A percentile compares a stretch with the other conserved stretches of the same genome.
Evolutionary conservation across 2,113 vertebrate genomes (phyloP).

Genomic region (Spilogale gracilis): DNA sequence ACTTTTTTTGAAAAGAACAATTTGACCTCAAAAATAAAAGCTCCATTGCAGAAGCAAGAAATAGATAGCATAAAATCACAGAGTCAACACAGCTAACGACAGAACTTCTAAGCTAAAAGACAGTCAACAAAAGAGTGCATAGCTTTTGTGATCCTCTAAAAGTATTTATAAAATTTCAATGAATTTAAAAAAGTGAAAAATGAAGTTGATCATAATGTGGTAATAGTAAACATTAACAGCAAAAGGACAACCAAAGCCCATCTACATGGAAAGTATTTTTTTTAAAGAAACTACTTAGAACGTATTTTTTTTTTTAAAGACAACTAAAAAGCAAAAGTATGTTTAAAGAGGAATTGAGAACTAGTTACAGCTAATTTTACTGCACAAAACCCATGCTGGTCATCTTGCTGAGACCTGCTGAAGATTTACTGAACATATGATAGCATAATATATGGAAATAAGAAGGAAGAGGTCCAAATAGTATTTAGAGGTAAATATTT

Average conservation of each 20-base stretch:
- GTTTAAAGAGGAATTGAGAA: not conserved
- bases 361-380: not conserved
- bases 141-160: not conserved
- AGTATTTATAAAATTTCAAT: not conserved
- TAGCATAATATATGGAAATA: not conserved
- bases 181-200: not conserved
- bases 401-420: not conserved
- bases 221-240: not conserved
- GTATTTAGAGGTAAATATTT: not conserved
- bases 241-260: not conserved
- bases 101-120: conserved; percentile 25
- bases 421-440: not conserved
- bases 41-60: conserved; percentile 29
- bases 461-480: not conserved
- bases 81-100: conserved; percentile 20
- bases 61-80: conserved; percentile 2
- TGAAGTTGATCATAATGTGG: not conserved
- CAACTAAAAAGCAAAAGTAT: not conserved
- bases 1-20: conserved; percentile 40
- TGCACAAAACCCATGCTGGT: not conserved
- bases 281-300: not conserved
- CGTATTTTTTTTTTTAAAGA: too few relatives aligned
- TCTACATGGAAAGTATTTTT: not conserved
- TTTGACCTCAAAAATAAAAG: conserved; percentile 58
- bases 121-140: not conserved